These are phyloP conservation scores for Patella ulyssiponensis DNA, from an alignment of 2,888 invertebrate genomes.

Conservation along the genomic window DNA sequence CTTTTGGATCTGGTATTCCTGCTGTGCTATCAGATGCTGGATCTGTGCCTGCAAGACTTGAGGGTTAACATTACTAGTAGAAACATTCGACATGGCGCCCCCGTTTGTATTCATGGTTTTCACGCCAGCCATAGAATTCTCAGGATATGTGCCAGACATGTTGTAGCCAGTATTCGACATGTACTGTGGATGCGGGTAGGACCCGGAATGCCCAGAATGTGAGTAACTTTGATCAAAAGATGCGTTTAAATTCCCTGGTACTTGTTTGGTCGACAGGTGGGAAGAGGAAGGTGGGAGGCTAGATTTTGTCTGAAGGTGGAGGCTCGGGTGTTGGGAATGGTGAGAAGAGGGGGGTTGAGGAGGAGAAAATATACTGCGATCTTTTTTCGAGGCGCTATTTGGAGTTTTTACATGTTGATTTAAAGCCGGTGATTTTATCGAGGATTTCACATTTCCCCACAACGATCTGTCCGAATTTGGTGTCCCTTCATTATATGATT, in stretches of 20 bases:
- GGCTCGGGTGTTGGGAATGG: not conserved
- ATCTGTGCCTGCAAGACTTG: constrained; percentile 28
- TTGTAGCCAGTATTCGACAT: not conserved
- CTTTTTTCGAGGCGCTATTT: not conserved
- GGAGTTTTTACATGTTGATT: not conserved
- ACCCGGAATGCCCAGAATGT: not conserved
- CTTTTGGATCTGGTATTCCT: constrained; percentile 24
- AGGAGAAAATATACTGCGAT: constrained; percentile 5
- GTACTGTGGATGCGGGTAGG: not conserved
- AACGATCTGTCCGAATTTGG: not conserved
- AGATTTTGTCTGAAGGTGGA: not conserved
- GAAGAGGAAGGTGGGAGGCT: constrained; percentile 22
- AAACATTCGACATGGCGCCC: not conserved
- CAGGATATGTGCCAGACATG: not conserved
- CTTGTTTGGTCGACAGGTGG: not conserved
- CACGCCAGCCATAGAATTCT: not conserved
- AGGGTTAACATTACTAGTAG: constrained; percentile 25
- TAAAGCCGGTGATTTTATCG: not conserved
- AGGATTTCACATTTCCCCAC: not conserved
- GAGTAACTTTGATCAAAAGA: not conserved
- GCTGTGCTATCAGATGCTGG: constrained; percentile 32
- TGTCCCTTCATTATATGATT: not conserved
- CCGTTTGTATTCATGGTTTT: constrained; percentile 17
- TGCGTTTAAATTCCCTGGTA: not conserved
- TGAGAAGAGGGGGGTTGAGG: not conserved